These are phyloP conservation scores for Notoglanidium macrostoma DNA, from an alignment of 2,797 vertebrate species.

Conservation along the genomic window DNA sequence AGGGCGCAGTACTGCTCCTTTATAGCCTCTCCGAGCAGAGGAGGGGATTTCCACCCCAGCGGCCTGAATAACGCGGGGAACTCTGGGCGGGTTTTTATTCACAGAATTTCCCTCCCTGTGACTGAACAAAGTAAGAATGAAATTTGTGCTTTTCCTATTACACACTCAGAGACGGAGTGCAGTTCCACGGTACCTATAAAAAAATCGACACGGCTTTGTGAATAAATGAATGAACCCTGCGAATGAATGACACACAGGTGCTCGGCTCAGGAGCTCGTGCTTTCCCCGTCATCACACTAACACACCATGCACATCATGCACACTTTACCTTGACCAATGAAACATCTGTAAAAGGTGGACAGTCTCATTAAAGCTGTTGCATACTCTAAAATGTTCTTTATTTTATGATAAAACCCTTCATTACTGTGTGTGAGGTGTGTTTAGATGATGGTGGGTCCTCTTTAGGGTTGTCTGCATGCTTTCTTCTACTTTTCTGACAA, in stretches of 20 bases:
- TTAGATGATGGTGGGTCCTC: background rate
- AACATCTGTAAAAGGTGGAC: background rate
- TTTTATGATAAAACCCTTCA: too few species aligned
- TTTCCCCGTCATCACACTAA: background rate
- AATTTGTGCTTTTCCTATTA: conserved; percentile 78
- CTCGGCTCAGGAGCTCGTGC: background rate
- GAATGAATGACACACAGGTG: conserved; percentile 6
- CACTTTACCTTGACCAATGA: background rate
- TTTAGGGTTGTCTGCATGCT: background rate
- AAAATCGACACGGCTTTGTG: background rate
- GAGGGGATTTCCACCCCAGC: conserved; percentile 85
- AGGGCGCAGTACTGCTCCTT: background rate
- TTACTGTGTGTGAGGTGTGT: too few species aligned
- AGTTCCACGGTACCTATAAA: background rate
- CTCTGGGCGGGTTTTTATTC: conserved; percentile 75
- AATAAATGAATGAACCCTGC: background rate
- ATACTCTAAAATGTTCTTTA: background rate
- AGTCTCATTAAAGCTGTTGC: too few species aligned
- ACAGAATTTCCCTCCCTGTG: conserved; percentile 69
- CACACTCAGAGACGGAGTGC: conserved; percentile 56
- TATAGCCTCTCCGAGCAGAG: conserved; percentile 43
- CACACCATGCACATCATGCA: background rate
- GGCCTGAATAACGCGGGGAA: conserved; percentile 73
- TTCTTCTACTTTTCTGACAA: background rate
- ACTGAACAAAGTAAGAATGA: conserved; percentile 72